These are phyloP conservation scores for Zonitis immaculata DNA, from an alignment of 2,888 invertebrate species.

Conservation along the genomic window DNA sequence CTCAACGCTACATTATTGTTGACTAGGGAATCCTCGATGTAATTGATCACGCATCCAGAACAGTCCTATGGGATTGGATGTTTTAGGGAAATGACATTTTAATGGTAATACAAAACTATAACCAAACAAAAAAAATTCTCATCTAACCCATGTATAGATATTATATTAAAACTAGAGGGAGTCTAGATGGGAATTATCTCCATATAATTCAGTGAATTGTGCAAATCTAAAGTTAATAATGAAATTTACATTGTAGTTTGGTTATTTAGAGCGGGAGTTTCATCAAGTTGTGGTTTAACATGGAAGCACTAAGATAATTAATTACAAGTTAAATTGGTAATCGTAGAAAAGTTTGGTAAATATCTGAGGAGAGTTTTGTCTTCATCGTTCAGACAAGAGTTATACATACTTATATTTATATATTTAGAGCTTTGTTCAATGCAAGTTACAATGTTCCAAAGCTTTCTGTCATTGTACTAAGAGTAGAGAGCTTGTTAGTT, in stretches of 20 bases:
- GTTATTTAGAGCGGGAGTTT: background rate
- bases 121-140: slow-evolving; percentile 12
- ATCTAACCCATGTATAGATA: background rate
- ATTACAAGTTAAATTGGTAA: slow-evolving; percentile 17
- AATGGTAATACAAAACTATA: slow-evolving; percentile 28
- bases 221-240: no score
- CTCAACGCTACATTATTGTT: slow-evolving; percentile 33
- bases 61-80: slow-evolving; percentile 34
- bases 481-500: slow-evolving; percentile 20
- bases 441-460: slow-evolving; percentile 18
- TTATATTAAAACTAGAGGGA: no score
- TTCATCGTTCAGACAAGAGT: slow-evolving; percentile 4
- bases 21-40: slow-evolving; percentile 30
- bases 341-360: slow-evolving; percentile 17
- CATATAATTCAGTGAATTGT: no score
- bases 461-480: slow-evolving; percentile 14
- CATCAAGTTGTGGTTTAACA: background rate
- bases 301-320: slow-evolving; percentile 12
- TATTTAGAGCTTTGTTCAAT: background rate
- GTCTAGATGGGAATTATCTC: no score
- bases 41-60: slow-evolving; percentile 38
- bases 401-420: background rate
- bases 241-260: no score
- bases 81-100: slow-evolving; percentile 38
- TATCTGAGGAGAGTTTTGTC: slow-evolving; percentile 17